These are phyloP conservation scores for Marmota monax DNA, from an alignment of 2,113 vertebrate species.

Conservation along the genomic window DNA sequence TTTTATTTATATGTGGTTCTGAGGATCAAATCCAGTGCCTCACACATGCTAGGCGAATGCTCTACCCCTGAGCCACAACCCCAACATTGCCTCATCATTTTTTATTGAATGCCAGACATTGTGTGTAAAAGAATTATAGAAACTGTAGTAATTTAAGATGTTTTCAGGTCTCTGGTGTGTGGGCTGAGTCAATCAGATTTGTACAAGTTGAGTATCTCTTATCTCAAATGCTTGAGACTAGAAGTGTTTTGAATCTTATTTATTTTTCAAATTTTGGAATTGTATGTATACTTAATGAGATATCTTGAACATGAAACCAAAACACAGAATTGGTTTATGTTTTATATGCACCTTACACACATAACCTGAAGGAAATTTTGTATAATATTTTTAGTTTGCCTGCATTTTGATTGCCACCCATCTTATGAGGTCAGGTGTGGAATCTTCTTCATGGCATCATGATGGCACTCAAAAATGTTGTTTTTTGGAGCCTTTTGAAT, in stretches of 20 bases:
- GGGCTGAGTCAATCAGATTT: background rate
- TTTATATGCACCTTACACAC: background rate
- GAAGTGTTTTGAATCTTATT: background rate
- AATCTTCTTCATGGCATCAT: background rate
- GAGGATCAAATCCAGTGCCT: too few species aligned
- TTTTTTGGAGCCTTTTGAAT: background rate
- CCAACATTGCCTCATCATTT: background rate
- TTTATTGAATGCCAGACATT: background rate
- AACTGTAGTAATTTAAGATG: background rate
- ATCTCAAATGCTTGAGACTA: background rate
- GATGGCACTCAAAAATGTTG: background rate
- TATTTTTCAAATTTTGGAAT: background rate
- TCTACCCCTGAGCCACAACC: too few species aligned
- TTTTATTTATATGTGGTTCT: too few species aligned
- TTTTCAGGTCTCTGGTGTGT: background rate
- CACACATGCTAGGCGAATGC: too few species aligned
- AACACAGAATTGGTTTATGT: background rate
- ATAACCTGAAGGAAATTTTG: background rate
- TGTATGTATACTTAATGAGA: background rate
- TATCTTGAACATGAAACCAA: background rate
- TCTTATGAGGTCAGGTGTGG: background rate
- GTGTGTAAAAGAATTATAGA: background rate
- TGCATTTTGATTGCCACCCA: background rate
- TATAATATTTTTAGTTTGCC: background rate
- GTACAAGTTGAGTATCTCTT: background rate